A percentile compares a stretch with the other conserved stretches of the same genome.
These are phyloP conservation scores for Plagodis pulveraria DNA, from an alignment of 2,888 invertebrate genomes.

Conservation along the genomic window DNA sequence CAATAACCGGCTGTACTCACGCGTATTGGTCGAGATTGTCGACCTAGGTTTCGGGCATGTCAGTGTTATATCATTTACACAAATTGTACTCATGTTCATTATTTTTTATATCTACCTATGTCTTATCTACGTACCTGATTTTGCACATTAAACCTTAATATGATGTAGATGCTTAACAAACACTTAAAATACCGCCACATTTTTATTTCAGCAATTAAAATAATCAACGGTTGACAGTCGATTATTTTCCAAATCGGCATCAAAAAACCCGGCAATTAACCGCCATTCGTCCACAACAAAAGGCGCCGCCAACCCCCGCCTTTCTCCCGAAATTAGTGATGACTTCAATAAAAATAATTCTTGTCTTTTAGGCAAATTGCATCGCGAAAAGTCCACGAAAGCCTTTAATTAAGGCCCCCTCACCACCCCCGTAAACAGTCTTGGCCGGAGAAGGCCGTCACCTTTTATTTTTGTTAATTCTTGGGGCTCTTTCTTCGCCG, in stretches of 20 bases:
- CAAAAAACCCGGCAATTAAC: constrained; percentile 78
- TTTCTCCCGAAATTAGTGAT: constrained; percentile 82
- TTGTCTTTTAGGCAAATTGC: constrained; percentile 85
- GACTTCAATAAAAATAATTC: constrained; percentile 86
- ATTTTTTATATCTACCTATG: too few relatives aligned
- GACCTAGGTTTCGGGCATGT: too few relatives aligned
- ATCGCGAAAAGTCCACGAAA: constrained; percentile 83
- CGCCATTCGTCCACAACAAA: constrained; percentile 81
- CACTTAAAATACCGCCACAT: background rate
- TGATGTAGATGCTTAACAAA: too few relatives aligned
- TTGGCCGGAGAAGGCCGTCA: constrained; percentile 66
- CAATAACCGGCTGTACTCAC: too few relatives aligned
- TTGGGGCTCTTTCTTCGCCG: constrained; percentile 79
- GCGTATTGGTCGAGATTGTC: too few relatives aligned
- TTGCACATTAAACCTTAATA: too few relatives aligned
- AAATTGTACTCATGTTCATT: too few relatives aligned
- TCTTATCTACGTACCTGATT: too few relatives aligned
- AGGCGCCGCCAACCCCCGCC: constrained; percentile 55
- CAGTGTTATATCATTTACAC: too few relatives aligned
- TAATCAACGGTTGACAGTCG: constrained; percentile 55
- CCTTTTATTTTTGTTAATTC: constrained; percentile 85
- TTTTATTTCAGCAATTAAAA: constrained; percentile 41
- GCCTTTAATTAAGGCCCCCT: constrained; percentile 83
- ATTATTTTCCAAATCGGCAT: constrained; percentile 61
- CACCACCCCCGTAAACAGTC: constrained; percentile 77